Conservation (phyloP, 2,888 invertebrate genomes). For the Scaptodrosophila latifasciaeformis region DNA sequence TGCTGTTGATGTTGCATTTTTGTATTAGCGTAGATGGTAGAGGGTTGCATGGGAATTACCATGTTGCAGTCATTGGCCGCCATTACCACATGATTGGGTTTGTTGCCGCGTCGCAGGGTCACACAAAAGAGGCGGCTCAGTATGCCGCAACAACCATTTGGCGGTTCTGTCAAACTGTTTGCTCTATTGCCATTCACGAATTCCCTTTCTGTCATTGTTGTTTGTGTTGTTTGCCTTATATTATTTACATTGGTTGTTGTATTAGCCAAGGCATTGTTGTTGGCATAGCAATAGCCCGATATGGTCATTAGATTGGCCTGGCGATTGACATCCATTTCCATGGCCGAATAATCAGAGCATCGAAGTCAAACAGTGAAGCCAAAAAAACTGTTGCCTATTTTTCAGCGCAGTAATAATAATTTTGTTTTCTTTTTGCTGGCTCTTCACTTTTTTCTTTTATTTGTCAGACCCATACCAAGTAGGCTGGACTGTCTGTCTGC, state of each 20-base stretch:
- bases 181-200: too few species aligned
- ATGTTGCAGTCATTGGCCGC: conserved; percentile 47
- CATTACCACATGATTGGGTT: conserved; percentile 61
- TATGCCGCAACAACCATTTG: conserved; percentile 65
- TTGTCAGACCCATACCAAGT: conserved; percentile 33
- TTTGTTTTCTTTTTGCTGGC: conserved; percentile 22
- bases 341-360: too few species aligned
- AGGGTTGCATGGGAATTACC: conserved; percentile 34
- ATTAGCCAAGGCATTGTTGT: conserved; percentile 42
- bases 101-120: conserved; percentile 51
- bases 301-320: conserved; percentile 70
- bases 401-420: conserved; percentile 32
- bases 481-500: conserved; percentile 27
- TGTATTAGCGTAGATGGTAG: conserved; percentile 21
- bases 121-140: conserved; percentile 62
- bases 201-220: conserved; percentile 42
- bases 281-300: conserved; percentile 67
- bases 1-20: conserved; percentile 22
- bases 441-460: conserved; percentile 18
- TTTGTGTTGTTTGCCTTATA: conserved; percentile 31
- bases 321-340: conserved; percentile 75
- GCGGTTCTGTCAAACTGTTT: conserved; percentile 22
- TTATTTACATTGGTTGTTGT: conserved; percentile 27
- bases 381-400: conserved; percentile 54
- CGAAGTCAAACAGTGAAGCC: background rate